phyloP scores from a whole-genome alignment of 2,797 vertebrate genomes.

The Gila robusta region DNA sequence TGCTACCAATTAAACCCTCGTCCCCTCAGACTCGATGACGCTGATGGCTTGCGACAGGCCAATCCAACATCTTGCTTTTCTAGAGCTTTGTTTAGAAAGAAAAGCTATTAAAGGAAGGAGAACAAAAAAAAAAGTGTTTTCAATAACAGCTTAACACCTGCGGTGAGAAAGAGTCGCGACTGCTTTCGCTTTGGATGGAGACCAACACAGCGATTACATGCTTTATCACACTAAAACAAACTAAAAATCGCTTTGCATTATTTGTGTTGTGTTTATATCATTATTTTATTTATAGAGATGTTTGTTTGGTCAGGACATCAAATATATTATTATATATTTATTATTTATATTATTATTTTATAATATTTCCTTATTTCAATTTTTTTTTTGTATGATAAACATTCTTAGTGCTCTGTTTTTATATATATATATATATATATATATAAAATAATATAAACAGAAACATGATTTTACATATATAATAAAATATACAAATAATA shows the following conservation, averaged over 20 bases:
- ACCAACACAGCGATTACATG: background rate
- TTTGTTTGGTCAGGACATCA: background rate
- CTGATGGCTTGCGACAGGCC: slow-evolving; percentile 31
- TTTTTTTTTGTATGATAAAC: no score
- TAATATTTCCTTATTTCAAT: no score
- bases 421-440: no score
- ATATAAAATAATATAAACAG: no score
- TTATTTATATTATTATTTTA: no score
- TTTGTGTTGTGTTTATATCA: background rate
- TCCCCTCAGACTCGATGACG: slow-evolving; percentile 20
- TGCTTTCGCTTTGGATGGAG: background rate
- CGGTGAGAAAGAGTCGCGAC: background rate
- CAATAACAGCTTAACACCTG: background rate
- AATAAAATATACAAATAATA: no score
- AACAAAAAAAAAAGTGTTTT: background rate
- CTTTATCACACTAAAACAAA: background rate
- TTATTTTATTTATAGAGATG: background rate
- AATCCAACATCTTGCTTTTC: slow-evolving; percentile 16
- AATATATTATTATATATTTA: no score
- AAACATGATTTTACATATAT: no score
- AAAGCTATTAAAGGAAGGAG: background rate
- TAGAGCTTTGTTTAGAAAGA: slow-evolving; percentile 9
- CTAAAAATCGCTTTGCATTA: background rate
- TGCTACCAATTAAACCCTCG: slow-evolving; percentile 44
- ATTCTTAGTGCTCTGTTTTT: no score